Base-by-base conservation (phyloP, 2,797 vertebrate species). In the Nannoperca obscura region DNA sequence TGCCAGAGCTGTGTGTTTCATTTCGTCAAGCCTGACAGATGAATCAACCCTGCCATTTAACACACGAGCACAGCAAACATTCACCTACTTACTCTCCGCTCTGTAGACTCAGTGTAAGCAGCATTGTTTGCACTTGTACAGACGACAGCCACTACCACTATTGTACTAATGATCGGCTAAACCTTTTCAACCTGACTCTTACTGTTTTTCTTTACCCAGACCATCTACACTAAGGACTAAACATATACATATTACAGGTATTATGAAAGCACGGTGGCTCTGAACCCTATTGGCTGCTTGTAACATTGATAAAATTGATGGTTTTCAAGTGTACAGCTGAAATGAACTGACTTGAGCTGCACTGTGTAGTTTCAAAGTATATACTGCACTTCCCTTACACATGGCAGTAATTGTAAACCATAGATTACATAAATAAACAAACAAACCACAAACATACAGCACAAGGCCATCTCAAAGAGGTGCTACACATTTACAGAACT, bases 11-110 rank as follows among this genome's bases (percentile, higher is more conserved):
- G 58, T 79, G 76, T 82, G 87, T 85, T 90, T 85, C 80, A 89
- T 90, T 91, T 81, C 67, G 55, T 84, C 74, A 78, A 71, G 80
- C 38, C 82, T 84, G 88, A 90, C 76, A 74, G 74, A 91, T 89
- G 86, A 91, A 88, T 87, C 90, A 87, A 82, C 81, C 57, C 49
- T 74, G 88, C 88, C 88, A 89, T 90, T 88, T 89, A 88, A 82
- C 81, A 87, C 55, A 49, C 53, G 44, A 81, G 84, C 80, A 81
- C 81, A 87, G 72, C 78, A 88, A 89, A 87, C 79, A 86, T 84
- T 86, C 63, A 80, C 74, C 76, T 63, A 80, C 81, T 85, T 67
- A 80, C 66, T 73, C 74, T 60, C 30, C 78, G 86, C 69, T 86
- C 83, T 79, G 55, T 44, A n/a, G 60, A 80, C 84, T 84, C 69